Base-by-base conservation (phyloP, 2,888 invertebrate species). In the Aromia moschata region DNA sequence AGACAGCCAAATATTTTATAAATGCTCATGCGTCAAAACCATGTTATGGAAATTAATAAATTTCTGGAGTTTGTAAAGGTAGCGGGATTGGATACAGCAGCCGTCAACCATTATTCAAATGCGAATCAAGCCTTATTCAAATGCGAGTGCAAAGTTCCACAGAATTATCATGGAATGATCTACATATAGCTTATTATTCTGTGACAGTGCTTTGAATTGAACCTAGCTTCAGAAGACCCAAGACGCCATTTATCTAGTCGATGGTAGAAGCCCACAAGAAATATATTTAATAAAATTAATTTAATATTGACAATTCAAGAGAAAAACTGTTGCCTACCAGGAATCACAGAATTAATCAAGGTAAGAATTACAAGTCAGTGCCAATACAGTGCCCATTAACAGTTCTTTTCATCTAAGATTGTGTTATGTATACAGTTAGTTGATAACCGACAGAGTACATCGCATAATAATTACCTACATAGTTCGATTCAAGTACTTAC, bases 321-420 rank as follows among this genome's bases (percentile, higher is more conserved):
- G 46, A 52, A 49, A n/a, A 58, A 40, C 33, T 43, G 51, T 45
- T 37, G 56, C 51, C 47, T 44, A 43, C 54, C 58, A 58, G 56
- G 60, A 62, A 58, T 40, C 58, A 30, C 56, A 61, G 41, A 61
- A 59, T 14, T 40, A 41, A 60, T 58, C 46, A 78, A 78, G 78
- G 78, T 78, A 78, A 78, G 78, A 68, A 45, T 70, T 67, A 68
- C 76, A 76, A 77, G 77, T 77, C 71, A 73, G 78, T 74, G 78
- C 69, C 73, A 69, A 70, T 70, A 70, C 74, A 78, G 78, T 75
- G 76, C 69, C 68, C 65, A 70, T 61, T 69, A 77, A 77, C 75
- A 77, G 75, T 77, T 77, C 71, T 74, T 75, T 74, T 73, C 73
- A 72, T 73, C 75, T 70, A 75, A 75, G 75, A 76, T 76, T 77